Evolutionary conservation across 2,113 vertebrate genomes (phyloP).

Genomic region (Gymnorhina tibicen): DNA sequence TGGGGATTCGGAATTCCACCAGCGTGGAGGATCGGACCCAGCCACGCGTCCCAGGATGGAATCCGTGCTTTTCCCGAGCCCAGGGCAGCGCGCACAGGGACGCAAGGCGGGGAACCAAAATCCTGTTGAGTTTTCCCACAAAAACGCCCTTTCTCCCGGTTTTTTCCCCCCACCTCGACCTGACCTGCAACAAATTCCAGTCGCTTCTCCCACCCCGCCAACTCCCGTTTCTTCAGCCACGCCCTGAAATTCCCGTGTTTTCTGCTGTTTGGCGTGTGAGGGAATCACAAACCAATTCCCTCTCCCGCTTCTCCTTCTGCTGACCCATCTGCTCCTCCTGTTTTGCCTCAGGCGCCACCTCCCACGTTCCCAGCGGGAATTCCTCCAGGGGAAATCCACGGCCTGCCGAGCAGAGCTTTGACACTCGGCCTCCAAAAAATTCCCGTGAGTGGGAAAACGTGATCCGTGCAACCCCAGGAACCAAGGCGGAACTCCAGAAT

Average conservation of each 20-base stretch:
- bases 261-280: not conserved
- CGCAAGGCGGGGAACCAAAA: not conserved
- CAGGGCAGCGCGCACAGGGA: not conserved
- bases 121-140: accelerated
- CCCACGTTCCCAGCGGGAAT: not conserved
- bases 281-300: not conserved
- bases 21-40: not conserved
- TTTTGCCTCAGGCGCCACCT: not conserved
- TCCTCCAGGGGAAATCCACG: not conserved
- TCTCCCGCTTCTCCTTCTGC: not conserved
- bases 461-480: not conserved
- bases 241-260: not conserved
- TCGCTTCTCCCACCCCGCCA: not conserved
- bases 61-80: not conserved
- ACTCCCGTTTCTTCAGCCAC: not conserved
- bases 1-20: not conserved
- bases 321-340: not conserved
- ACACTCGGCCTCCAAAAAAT: not conserved
- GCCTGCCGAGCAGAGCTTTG: not conserved
- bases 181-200: not conserved
- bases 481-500: accelerated
- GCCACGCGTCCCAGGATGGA: accelerated
- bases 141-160: not conserved
- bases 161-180: not conserved
- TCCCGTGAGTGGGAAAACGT: accelerated